A percentile compares a stretch with the other conserved stretches of the same genome.
Conservation (phyloP, 2,113 vertebrate genomes). For the Peromyscus polionotus region DNA sequence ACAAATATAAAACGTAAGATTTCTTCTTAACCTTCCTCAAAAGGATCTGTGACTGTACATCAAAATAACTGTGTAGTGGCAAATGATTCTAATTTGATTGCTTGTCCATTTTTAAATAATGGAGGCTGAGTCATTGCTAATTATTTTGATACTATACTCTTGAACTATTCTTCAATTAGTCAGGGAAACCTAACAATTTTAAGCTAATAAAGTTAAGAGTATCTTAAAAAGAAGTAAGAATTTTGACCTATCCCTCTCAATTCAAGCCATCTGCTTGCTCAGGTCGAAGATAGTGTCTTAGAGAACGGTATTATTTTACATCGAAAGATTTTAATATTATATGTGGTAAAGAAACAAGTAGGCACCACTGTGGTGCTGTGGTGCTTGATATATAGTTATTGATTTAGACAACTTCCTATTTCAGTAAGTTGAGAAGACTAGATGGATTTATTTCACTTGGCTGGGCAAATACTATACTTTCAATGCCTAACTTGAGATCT, state of each 20-base stretch:
- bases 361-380: not conserved
- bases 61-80: not conserved
- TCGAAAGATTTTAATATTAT: conserved; percentile 9
- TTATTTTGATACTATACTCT: not conserved
- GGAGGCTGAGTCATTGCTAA: not conserved
- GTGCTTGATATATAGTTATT: conserved; percentile 28
- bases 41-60: not conserved
- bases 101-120: not conserved
- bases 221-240: not conserved
- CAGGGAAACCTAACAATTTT: not conserved
- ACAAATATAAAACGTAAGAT: not conserved
- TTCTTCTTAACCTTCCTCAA: not conserved
- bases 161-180: not conserved
- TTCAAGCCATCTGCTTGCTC: not conserved
- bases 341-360: conserved; percentile 33
- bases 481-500: conserved; percentile 19
- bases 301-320: conserved; percentile 12
- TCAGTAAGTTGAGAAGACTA: conserved; percentile 48
- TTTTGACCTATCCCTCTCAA: not conserved
- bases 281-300: not conserved
- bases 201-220: not conserved
- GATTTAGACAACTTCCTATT: conserved; percentile 40
- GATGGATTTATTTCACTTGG: conserved; percentile 52
- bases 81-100: not conserved
- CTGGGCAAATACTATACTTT: conserved; percentile 39